Conservation (phyloP, 53 echinoderm and acorn worm species). For the Stichopus horrens region DNA sequence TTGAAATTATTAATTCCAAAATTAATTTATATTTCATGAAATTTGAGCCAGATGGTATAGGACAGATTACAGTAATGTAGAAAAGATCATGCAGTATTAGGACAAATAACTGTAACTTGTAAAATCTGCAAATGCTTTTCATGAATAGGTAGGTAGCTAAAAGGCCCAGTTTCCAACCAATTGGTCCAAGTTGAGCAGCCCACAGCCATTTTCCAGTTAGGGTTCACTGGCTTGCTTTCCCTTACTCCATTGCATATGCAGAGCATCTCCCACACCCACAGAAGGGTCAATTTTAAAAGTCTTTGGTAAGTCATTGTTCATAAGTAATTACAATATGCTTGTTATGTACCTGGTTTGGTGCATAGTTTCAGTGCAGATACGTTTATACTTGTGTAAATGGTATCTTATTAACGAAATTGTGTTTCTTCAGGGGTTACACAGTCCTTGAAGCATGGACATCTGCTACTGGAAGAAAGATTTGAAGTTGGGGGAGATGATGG, state of each 20-base stretch:
- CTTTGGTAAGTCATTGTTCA: not conserved
- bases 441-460: slow-evolving; percentile 20
- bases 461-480: slow-evolving; percentile 13
- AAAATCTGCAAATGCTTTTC: not conserved
- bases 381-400: not conserved
- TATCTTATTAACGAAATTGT: not conserved
- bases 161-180: not conserved
- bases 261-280: not conserved
- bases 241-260: not conserved
- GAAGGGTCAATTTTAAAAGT: not conserved
- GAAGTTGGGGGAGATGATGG: slow-evolving; percentile 13
- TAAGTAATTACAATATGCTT: not conserved
- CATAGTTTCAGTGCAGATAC: too few species aligned
- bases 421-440: slow-evolving; percentile 15
- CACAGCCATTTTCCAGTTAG: not conserved
- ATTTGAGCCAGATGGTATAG: too few species aligned
- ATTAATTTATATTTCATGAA: too few species aligned
- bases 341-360: not conserved
- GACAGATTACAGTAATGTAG: not conserved
- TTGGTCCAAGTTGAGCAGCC: not conserved
- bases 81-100: not conserved
- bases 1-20: too few species aligned
- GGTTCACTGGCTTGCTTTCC: too few species aligned
- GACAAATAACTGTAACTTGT: not conserved
- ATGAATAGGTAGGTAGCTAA: not conserved